Conservation (phyloP, 2,797 vertebrate species). For the Xenops minutus region DNA sequence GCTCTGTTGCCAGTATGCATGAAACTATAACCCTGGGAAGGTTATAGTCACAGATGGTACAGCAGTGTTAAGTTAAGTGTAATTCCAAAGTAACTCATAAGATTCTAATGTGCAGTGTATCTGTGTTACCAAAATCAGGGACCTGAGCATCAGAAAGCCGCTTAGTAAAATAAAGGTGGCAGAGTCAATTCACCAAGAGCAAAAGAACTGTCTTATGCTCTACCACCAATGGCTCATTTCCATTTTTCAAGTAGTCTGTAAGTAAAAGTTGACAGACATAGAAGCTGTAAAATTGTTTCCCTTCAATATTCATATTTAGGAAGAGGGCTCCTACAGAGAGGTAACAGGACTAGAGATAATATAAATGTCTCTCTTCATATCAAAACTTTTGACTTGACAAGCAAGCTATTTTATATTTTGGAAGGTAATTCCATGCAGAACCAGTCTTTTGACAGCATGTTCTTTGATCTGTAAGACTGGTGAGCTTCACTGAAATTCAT, state of each 20-base stretch:
- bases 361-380: slow-evolving; percentile 7
- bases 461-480: slow-evolving; percentile 10
- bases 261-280: slow-evolving; percentile 5
- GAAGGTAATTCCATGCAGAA: slow-evolving; percentile 54
- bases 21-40: background rate
- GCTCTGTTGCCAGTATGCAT: background rate
- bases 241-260: background rate
- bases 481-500: background rate
- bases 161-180: background rate
- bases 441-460: slow-evolving; percentile 44
- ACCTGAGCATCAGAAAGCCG: background rate
- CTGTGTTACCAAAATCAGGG: background rate
- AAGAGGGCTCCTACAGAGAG: background rate
- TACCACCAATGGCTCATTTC: background rate
- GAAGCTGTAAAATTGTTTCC: background rate
- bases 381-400: slow-evolving; percentile 11
- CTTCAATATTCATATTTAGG: slow-evolving; percentile 9
- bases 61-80: background rate
- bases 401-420: slow-evolving; percentile 51
- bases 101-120: background rate
- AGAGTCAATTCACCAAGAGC: background rate
- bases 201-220: background rate
- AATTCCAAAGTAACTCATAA: background rate
- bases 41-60: background rate
- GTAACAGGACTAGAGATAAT: slow-evolving; percentile 2